phyloP scores from a whole-genome alignment of 1,140 invertebrate genomes.

The Sipha flava region DNA sequence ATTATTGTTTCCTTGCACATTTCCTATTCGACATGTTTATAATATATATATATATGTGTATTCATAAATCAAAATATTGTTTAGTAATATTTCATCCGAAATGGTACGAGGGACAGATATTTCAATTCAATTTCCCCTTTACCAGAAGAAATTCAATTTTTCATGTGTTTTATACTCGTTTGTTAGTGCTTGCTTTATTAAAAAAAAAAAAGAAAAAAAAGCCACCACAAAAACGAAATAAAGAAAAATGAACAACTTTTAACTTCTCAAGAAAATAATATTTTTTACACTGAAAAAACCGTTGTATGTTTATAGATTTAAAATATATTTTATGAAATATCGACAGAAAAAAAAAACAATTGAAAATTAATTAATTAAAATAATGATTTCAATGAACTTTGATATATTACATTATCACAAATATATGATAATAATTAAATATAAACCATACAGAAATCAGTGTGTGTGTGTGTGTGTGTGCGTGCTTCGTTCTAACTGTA shows the following conservation, averaged over 20 bases:
- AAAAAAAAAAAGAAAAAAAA: no score
- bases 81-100: not conserved
- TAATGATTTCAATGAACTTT: no score
- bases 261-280: not conserved
- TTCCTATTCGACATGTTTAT: not conserved
- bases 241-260: not conserved
- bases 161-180: not conserved
- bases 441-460: no score
- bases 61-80: conserved; percentile 17
- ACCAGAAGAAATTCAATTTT: not conserved
- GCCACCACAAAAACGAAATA: not conserved
- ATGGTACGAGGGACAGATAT: not conserved
- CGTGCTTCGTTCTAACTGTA: no score
- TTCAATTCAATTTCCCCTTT: not conserved
- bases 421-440: no score
- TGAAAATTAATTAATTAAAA: no score
- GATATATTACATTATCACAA: no score
- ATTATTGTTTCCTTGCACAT: not conserved
- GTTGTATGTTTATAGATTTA: no score
- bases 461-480: no score
- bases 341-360: no score
- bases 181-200: not conserved
- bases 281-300: no score
- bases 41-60: not conserved
- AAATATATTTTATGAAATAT: no score